Conservation (phyloP, 2,113 vertebrate genomes). For the Peromyscus californicus region DNA sequence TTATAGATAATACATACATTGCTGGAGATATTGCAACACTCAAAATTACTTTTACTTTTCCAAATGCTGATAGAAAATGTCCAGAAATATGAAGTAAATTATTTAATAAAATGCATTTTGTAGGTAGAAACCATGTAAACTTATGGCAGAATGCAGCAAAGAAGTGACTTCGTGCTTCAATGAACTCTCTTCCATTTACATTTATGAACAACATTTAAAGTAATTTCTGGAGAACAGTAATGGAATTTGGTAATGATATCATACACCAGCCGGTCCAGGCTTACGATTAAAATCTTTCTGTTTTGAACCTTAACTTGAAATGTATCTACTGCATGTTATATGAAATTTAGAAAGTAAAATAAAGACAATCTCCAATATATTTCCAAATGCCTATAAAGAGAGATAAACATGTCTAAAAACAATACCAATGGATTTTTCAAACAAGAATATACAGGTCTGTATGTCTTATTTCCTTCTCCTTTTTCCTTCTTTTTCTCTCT, state of each 20-base stretch:
- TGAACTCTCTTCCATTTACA: background rate
- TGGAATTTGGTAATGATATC: background rate
- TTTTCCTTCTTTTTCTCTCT: background rate
- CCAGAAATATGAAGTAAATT: constrained; percentile 18
- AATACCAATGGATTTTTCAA: constrained; percentile 6
- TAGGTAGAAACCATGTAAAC: constrained; percentile 36
- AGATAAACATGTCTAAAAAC: background rate
- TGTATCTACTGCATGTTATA: constrained; percentile 9
- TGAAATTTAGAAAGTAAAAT: background rate
- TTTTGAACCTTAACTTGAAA: constrained; percentile 41
- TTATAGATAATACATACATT: constrained; percentile 4
- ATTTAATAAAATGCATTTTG: constrained; percentile 16
- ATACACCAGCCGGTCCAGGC: background rate
- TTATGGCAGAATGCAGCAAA: background rate
- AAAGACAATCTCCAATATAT: background rate
- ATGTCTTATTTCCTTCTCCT: background rate
- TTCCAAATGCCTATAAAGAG: background rate
- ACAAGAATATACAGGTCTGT: background rate
- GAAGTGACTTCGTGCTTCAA: constrained; percentile 39
- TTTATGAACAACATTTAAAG: background rate
- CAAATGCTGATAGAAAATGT: constrained; percentile 25
- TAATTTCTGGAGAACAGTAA: constrained; percentile 16
- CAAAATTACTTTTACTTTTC: constrained; percentile 29
- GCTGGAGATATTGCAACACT: constrained; percentile 19
- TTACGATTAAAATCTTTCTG: constrained; percentile 16